A percentile compares a stretch with the other conserved stretches of the same genome.
Evolutionary conservation across 2,888 invertebrate species (phyloP).

Genomic region (Muscina levida): DNA sequence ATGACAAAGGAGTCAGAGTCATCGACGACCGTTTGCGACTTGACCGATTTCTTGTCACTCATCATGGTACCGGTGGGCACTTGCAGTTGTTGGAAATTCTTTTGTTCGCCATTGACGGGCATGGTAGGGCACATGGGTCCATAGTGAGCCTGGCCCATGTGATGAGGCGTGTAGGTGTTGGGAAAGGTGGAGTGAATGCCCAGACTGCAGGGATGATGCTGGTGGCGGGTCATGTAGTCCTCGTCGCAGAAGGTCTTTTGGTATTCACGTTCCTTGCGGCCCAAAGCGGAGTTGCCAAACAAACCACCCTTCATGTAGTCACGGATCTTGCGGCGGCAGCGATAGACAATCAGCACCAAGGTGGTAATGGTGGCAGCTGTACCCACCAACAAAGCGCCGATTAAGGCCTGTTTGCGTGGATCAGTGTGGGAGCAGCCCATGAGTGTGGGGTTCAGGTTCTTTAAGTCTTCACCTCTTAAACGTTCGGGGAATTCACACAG

Average conservation of each 20-base stretch:
- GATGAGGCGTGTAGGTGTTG: slow-evolving; percentile 77
- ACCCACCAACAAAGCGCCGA: slow-evolving; percentile 88
- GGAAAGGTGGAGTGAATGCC: slow-evolving; percentile 79
- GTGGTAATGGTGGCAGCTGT: slow-evolving; percentile 87
- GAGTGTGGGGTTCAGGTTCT: slow-evolving; percentile 86
- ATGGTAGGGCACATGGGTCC: slow-evolving; percentile 83
- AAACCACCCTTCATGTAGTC: slow-evolving; percentile 87
- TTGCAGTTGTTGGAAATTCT: slow-evolving; percentile 78
- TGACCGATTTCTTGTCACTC: slow-evolving; percentile 73
- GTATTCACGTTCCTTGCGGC: slow-evolving; percentile 91
- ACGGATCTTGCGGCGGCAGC: slow-evolving; percentile 89
- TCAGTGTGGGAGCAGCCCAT: slow-evolving; percentile 91
- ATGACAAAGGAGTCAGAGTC: slow-evolving; percentile 77
- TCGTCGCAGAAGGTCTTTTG: slow-evolving; percentile 94
- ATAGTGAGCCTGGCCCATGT: slow-evolving; percentile 78
- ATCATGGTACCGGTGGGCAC: slow-evolving; percentile 77
- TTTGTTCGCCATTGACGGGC: slow-evolving; percentile 87
- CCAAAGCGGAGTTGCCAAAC: slow-evolving; percentile 79
- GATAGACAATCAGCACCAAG: slow-evolving; percentile 87
- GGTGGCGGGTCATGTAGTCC: slow-evolving; percentile 84
- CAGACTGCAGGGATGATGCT: slow-evolving; percentile 79
- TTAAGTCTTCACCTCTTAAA: slow-evolving; percentile 86
- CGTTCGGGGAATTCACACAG: slow-evolving; percentile 88
- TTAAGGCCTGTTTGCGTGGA: slow-evolving; percentile 89
- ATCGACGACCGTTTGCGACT: slow-evolving; percentile 67